Base-by-base conservation (phyloP, 2,113 vertebrate genomes). In the Psettodes erumei region DNA sequence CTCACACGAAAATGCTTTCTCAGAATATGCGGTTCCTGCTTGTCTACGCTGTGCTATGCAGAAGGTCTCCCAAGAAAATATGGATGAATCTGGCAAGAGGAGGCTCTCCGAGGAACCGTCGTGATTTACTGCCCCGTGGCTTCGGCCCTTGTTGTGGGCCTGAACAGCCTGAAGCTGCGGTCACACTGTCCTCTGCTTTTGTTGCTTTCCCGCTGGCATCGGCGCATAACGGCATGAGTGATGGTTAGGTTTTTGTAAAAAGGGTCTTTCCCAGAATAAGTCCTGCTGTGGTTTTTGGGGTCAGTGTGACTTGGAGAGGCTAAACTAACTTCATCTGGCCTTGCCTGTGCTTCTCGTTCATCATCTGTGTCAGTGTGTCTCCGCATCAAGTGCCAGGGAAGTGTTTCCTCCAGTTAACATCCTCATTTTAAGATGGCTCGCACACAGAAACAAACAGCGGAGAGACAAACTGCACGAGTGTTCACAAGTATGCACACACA, bases 221-320 rank as follows among this genome's bases (percentile, higher is more conserved):
- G 0, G 18, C 33, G 63, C 61, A 38, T 35, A 38, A 62, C 8
- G 27, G 61, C 50, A 40, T 84, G 87, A 91, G 45, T 86, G 81
- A 90, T 85, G 81, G 79, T 75, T 75, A 25, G 30, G 55, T 71
- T 84, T 76, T 59, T 67, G 56, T 25, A 69, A 69, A n/a, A 32
- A 75, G 58, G 62, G 77, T 74, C 71, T 84, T 91, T 90, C 89
- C 87, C 71, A 90, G 88, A 91, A 90, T 78, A 59, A 66, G 55
- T 75, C 75, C 84, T 21, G 28, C 68, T 85, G 84, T 56, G 75
- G 83, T 67, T 83, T 82, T 68, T 2, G 10, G 74, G 83, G 78
- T 88, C 65, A 82, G 32, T 33, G 76, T 71, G 81, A 81, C 83
- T 80, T 66, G 77, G 71, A 77, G 9, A 79, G 59, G 56, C 81